Conservation (phyloP, 2,888 invertebrate genomes). For the Drosophila yooni region DNA sequence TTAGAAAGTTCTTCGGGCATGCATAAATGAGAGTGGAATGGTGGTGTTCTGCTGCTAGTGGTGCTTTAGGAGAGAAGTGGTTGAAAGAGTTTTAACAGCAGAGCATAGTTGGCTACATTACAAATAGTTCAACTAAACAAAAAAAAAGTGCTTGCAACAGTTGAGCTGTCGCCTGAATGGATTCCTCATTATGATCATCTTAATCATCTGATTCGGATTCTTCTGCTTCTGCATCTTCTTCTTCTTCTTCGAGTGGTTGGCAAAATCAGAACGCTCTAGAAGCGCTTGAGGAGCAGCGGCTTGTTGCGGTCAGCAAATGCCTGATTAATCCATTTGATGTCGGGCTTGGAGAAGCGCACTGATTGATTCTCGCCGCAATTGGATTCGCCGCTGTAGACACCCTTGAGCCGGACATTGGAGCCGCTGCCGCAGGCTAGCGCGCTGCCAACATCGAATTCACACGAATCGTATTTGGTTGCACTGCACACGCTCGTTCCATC, state of each 20-base stretch:
- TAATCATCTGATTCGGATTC: slow-evolving; percentile 19
- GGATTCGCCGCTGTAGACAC: slow-evolving; percentile 92
- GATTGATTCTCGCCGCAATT: slow-evolving; percentile 87
- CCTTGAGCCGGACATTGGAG: slow-evolving; percentile 89
- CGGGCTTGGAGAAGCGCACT: slow-evolving; percentile 88
- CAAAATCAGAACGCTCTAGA: slow-evolving; percentile 43
- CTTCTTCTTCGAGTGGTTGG: neutral
- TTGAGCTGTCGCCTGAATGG: slow-evolving; percentile 38
- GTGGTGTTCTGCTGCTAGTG: slow-evolving; percentile 23
- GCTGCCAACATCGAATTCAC: slow-evolving; percentile 92
- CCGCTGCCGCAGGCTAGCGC: slow-evolving; percentile 92
- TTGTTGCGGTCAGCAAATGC: slow-evolving; percentile 81
- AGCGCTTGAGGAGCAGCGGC: slow-evolving; percentile 73
- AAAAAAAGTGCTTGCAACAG: slow-evolving; percentile 38
- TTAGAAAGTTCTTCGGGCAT: slow-evolving; percentile 49
- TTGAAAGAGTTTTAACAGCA: slow-evolving; percentile 39
- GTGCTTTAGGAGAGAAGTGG: slow-evolving; percentile 7
- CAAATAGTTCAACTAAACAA: slow-evolving; percentile 63
- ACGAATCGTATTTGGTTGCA: slow-evolving; percentile 89
- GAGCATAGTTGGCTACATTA: slow-evolving; percentile 67
- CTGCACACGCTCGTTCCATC: slow-evolving; percentile 87
- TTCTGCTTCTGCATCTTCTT: slow-evolving; percentile 7
- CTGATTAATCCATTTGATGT: slow-evolving; percentile 86
- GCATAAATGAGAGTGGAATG: slow-evolving; percentile 23
- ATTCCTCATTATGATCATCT: slow-evolving; percentile 26